Evolutionary conservation across 2,113 vertebrate genomes (phyloP), one percentile per base, ranked within the genome.

Genomic region (Chaetops frenatus): DNA sequence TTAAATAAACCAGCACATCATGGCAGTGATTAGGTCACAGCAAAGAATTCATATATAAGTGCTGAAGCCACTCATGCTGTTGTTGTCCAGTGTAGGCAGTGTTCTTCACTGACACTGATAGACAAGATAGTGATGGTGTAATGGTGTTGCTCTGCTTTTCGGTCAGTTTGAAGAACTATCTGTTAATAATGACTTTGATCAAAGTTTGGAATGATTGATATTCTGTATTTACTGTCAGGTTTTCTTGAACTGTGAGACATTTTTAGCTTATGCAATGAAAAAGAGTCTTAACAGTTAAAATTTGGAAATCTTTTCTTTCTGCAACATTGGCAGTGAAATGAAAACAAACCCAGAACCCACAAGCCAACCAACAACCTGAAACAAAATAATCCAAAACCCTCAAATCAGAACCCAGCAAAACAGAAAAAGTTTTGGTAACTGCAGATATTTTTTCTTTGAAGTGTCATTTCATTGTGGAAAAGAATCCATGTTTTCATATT

Each of bases 401-500:
- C 5, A 36, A 72, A 70, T 12, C 9, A 54, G 57, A 76, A 17
- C 14, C 3, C 8, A 71, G 16, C 9, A n/a, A 65, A 96, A 53
- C 16, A 61, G 12, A 58, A 40, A 38, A 53, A 47, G 18, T 9
- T 66, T 66, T 73, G 31, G 33, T 78, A 78, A 78, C 7, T 27
- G 27, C 14, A 35, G 22, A 1, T 70, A 11, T 15, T 65, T 38
- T 73, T 78, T 40, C 42, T 66, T 22, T 62, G 35, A 50, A 45
- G 4, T 60, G 16, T 42, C 7, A 31, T 62, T 61, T 62, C 5
- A 35, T 67, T 71, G 22, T 51, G 23, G 38, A 79, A 66, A 24
- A 40, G 70, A 61, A 61, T 31, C 14, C 11, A 15, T 24, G 6
- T 35, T 71, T 81, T 85, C 0, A 0, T 73, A 25, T 38, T 1